Evolutionary conservation across 92 coral and sea anemone species (phyloP).

Genomic region (Palythoa caribaeorum): DNA sequence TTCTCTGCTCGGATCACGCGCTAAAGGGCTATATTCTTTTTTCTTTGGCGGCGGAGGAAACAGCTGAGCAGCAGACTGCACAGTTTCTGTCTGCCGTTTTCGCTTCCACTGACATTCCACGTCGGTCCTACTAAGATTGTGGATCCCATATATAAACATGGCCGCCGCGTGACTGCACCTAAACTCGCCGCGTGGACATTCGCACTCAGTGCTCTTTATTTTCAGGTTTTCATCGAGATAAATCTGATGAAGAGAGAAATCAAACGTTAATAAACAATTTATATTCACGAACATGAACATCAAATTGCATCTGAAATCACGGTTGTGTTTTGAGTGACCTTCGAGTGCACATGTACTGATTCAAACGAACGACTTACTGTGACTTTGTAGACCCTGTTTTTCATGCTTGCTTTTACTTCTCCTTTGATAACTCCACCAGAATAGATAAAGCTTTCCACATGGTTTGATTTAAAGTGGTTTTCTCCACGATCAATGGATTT

Average conservation of each 20-base stretch:
- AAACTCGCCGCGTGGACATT: not conserved
- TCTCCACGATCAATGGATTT: not conserved
- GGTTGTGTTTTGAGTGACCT: conserved; percentile 6
- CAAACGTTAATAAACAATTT: not conserved
- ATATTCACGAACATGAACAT: not conserved
- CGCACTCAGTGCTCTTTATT: no score
- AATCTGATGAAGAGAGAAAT: not conserved
- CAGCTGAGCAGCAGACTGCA: no score
- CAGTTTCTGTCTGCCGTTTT: no score
- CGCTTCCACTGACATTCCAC: no score
- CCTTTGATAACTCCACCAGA: not conserved
- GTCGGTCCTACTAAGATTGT: no score
- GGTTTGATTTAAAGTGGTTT: conserved; percentile 1
- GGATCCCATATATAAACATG: no score
- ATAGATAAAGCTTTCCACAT: not conserved
- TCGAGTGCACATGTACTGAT: not conserved
- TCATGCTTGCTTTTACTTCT: not conserved
- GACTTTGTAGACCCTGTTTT: not conserved
- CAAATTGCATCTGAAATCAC: not conserved
- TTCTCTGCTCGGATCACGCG: no score
- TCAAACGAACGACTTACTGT: not conserved
- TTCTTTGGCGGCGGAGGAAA: no score
- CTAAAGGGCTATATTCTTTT: no score
- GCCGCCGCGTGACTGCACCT: no score
- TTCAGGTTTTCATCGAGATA: not conserved